These are phyloP conservation scores for Reinhardtius hippoglossoides DNA, from an alignment of 2,113 vertebrate species.

Conservation along the genomic window DNA sequence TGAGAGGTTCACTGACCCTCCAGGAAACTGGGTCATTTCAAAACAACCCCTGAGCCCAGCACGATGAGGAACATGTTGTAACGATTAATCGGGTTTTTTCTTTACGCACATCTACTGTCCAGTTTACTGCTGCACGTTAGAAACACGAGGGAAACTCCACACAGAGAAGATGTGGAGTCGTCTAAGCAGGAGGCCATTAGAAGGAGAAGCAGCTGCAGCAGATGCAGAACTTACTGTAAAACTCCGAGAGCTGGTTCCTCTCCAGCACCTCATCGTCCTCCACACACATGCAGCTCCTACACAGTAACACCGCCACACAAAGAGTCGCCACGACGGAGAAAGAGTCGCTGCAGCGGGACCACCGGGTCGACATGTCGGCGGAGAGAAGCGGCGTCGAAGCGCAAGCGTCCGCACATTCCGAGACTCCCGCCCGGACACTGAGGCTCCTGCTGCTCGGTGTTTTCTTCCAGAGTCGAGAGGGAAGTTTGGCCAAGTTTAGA, in stretches of 20 bases:
- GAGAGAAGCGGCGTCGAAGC: conserved; percentile 22
- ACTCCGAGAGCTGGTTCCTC: conserved; percentile 65
- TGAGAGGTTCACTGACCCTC: neutral
- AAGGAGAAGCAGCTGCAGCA: too few species aligned
- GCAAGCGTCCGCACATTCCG: conserved; percentile 67
- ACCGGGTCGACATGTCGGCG: conserved; percentile 73
- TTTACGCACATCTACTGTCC: neutral
- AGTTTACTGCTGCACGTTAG: neutral
- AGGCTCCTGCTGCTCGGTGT: neutral
- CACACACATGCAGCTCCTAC: conserved; percentile 56
- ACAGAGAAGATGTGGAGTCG: neutral
- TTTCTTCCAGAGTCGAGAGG: neutral
- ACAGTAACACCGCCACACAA: conserved; percentile 54
- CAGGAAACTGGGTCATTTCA: neutral
- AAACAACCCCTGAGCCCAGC: neutral
- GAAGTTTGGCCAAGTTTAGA: conserved; percentile 65
- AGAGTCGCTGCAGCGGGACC: conserved; percentile 15
- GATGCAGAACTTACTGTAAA: conserved; percentile 80
- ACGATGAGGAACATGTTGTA: neutral
- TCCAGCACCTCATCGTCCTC: conserved; percentile 72
- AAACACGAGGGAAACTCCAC: neutral
- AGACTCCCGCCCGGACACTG: conserved; percentile 17
- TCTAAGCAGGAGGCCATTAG: neutral
- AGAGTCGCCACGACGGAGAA: conserved; percentile 31
- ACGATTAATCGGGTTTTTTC: neutral